Conservation (phyloP, 2,888 invertebrate species). For the Ophioninae sp. region DNA sequence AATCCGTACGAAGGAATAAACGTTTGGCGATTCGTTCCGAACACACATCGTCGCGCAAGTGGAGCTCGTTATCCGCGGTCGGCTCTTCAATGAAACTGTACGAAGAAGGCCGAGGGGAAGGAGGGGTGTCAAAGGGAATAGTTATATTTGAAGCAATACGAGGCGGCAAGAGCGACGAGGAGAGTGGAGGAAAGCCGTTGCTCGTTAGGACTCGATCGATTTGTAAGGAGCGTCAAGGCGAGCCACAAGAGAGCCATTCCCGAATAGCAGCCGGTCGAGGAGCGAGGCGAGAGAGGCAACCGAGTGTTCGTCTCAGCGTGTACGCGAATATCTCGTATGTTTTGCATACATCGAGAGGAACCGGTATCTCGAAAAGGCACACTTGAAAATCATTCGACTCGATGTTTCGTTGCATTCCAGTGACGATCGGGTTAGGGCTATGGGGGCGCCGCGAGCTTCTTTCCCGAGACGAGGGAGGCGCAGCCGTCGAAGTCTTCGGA, state of each 20-base stretch:
- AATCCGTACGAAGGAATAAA: background rate
- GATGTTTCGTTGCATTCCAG: conserved; percentile 53
- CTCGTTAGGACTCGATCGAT: conserved; percentile 73
- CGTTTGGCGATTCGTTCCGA: background rate
- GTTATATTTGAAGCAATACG: conserved; percentile 36
- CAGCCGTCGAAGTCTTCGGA: background rate
- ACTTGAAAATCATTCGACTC: conserved; percentile 55
- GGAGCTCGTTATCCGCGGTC: background rate
- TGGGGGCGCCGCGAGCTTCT: background rate
- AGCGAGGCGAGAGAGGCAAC: conserved; percentile 10
- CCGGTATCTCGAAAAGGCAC: conserved; percentile 52
- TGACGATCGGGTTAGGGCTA: background rate
- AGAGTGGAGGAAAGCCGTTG: conserved; percentile 66
- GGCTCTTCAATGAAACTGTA: conserved; percentile 3
- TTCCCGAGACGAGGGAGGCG: background rate
- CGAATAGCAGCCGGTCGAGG: conserved; percentile 48
- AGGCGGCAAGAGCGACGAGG: conserved; percentile 53
- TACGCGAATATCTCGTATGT: conserved; percentile 32
- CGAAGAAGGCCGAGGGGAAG: background rate
- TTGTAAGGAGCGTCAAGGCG: conserved; percentile 78
- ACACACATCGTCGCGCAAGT: background rate
- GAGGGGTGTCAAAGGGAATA: conserved; percentile 40
- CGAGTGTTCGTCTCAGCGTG: background rate
- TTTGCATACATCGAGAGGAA: conserved; percentile 31
- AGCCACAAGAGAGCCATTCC: conserved; percentile 71